phyloP scores from a whole-genome alignment of 1,140 invertebrate species.

The Asobara japonica region DNA sequence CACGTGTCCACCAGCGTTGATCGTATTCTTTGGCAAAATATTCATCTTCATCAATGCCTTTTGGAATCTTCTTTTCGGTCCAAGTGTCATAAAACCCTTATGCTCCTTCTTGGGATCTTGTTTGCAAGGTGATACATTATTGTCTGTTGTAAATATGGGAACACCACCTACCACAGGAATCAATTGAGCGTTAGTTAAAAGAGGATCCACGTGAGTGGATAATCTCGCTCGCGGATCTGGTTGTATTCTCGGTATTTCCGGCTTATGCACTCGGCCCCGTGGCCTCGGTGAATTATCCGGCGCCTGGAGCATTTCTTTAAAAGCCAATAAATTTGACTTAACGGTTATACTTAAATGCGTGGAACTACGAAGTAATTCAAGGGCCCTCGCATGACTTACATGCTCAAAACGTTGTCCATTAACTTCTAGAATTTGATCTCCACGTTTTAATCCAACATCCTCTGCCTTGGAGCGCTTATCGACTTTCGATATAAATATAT shows the following conservation, averaged over 20 bases:
- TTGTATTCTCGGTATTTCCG: constrained; percentile 72
- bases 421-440: constrained; percentile 97
- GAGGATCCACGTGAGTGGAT: constrained; percentile 68
- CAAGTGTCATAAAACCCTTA: constrained; percentile 89
- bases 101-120: constrained; percentile 76
- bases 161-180: constrained; percentile 58
- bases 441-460: constrained; percentile 95
- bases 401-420: constrained; percentile 97
- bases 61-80: constrained; percentile 83
- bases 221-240: constrained; percentile 74
- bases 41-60: constrained; percentile 93
- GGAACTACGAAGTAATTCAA: constrained; percentile 91
- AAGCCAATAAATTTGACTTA: constrained; percentile 93
- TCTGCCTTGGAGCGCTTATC: constrained; percentile 93
- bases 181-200: constrained; percentile 58
- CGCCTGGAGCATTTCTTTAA: constrained; percentile 87
- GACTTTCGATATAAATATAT: constrained; percentile 95
- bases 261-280: constrained; percentile 69
- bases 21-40: constrained; percentile 87
- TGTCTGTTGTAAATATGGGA: constrained; percentile 56
- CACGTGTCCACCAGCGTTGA: constrained; percentile 72
- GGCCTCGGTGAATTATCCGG: constrained; percentile 84
- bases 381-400: constrained; percentile 86
- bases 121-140: constrained; percentile 62
- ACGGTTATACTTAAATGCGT: constrained; percentile 97